phyloP scores from a whole-genome alignment of 2,113 vertebrate genomes.

The Nannobrachium achirus region DNA sequence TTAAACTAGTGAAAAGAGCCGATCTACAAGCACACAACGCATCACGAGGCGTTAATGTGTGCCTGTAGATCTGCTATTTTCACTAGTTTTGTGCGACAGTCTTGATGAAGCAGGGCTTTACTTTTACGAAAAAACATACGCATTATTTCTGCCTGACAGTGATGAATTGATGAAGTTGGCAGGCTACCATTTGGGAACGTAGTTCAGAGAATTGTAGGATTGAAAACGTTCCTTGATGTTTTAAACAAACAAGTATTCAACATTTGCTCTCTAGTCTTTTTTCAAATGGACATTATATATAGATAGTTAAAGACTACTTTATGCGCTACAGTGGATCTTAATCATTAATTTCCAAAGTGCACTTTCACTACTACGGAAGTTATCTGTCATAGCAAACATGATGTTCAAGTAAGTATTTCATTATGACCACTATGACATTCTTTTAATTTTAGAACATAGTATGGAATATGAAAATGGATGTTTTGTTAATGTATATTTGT shows the following conservation, averaged over 20 bases:
- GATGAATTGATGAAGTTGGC: background rate
- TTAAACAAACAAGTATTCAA: background rate
- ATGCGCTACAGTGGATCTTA: background rate
- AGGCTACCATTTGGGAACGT: background rate
- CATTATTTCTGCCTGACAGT: too few relatives aligned
- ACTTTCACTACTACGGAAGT: background rate
- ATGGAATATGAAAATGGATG: too few relatives aligned
- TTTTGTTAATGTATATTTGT: constrained; percentile 3
- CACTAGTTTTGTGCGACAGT: too few relatives aligned
- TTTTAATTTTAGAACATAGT: background rate
- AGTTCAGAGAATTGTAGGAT: background rate
- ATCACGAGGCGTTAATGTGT: too few relatives aligned
- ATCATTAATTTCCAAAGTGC: background rate
- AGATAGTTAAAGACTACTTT: background rate
- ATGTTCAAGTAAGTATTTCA: too few relatives aligned
- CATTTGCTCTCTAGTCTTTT: background rate
- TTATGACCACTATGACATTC: too few relatives aligned
- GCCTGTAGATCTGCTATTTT: too few relatives aligned
- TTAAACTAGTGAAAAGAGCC: too few relatives aligned
- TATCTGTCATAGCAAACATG: background rate
- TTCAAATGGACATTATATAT: background rate
- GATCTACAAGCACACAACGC: too few relatives aligned
- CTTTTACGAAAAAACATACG: too few relatives aligned
- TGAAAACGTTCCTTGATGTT: background rate
- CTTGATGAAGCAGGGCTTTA: too few relatives aligned